Percentiles rank a stretch among this genome's conserved stretches.
Conservation (phyloP, 2,888 invertebrate genomes). For the Limnephilus lunatus region DNA sequence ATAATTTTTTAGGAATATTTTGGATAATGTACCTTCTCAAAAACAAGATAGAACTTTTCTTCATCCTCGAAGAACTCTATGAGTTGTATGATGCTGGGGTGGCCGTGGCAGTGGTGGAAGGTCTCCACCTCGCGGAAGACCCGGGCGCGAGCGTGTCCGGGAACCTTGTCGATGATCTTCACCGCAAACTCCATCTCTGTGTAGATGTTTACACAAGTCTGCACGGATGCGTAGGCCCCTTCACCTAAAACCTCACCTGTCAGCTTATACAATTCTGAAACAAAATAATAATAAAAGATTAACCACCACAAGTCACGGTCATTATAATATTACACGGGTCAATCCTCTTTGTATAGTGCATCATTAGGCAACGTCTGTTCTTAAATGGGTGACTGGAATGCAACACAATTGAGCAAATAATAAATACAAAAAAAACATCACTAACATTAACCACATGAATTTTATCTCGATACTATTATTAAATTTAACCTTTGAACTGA, state of each 20-base stretch:
- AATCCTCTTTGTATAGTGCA: too few relatives aligned
- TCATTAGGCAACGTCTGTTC: too few relatives aligned
- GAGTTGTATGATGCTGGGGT: constrained; percentile 98
- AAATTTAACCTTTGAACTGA: background rate
- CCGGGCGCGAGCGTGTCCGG: constrained; percentile 92
- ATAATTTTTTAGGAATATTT: background rate
- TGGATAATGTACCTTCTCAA: constrained; percentile 87
- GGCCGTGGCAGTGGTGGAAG: constrained; percentile 98
- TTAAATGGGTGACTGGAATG: too few relatives aligned
- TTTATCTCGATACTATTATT: background rate
- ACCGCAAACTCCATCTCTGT: constrained; percentile 97
- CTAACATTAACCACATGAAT: background rate
- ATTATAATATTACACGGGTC: background rate
- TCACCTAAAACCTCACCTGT: constrained; percentile 97
- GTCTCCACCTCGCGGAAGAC: constrained; percentile 99
- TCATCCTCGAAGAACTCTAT: constrained; percentile 98
- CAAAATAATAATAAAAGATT: constrained; percentile 67
- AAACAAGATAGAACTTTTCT: constrained; percentile 97
- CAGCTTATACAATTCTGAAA: constrained; percentile 92
- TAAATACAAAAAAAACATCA: too few relatives aligned
- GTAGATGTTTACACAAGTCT: constrained; percentile 93
- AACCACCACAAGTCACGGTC: constrained; percentile 16
- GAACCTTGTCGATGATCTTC: constrained; percentile 97
- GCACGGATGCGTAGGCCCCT: constrained; percentile 97
- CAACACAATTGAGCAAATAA: too few relatives aligned